Base-by-base conservation (phyloP, 2,797 vertebrate genomes). In the Syndactyla subalaris region DNA sequence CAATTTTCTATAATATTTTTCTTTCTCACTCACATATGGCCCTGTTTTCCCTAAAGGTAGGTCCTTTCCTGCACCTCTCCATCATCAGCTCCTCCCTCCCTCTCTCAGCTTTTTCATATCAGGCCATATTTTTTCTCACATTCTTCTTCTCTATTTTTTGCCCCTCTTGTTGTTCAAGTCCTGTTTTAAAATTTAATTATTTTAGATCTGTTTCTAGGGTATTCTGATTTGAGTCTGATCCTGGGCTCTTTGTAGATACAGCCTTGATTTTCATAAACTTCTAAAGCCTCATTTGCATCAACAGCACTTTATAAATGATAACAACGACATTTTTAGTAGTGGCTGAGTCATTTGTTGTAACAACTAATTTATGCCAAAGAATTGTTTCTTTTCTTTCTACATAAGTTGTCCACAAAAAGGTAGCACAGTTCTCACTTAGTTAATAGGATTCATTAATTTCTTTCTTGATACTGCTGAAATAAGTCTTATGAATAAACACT, bases 371-470 rank as follows among this genome's bases (percentile, higher is more conserved):
- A 89, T 95, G 92, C 92, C 55, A 81, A 87, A 79, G 67, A 91
- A 79, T 73, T 84, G 38, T 65, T 55, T 54, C 87, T 72, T 73
- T 85, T 88, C 63, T 76, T 81, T 88, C 81, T 51, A 92, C 55
- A 27, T 51, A 94, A 83, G 59, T 78, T 95, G 88, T 91, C 93
- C 85, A 17, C 65, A 76, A 36, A 94, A 93, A 90, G 86, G 89
- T 95, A 91, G 48, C 71, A 75, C 89, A 94, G 87, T 89, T 73
- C 88, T 91, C 83, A 67, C 74, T 93, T 93, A 93, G 90, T 78
- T 87, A 90, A 90, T 45, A 90, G 92, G 81, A 96, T 95, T 95
- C 79, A 94, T 83, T 95, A 83, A 91, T 77, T 95, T 94, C 75
- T 72, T 88, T 68, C 87, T 80, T 49, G 21, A 84, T 66, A 57